Percentiles rank a stretch among this genome's conserved stretches.
Evolutionary conservation across 2,113 vertebrate species (phyloP).

Genomic region (Eptesicus fuscus): DNA sequence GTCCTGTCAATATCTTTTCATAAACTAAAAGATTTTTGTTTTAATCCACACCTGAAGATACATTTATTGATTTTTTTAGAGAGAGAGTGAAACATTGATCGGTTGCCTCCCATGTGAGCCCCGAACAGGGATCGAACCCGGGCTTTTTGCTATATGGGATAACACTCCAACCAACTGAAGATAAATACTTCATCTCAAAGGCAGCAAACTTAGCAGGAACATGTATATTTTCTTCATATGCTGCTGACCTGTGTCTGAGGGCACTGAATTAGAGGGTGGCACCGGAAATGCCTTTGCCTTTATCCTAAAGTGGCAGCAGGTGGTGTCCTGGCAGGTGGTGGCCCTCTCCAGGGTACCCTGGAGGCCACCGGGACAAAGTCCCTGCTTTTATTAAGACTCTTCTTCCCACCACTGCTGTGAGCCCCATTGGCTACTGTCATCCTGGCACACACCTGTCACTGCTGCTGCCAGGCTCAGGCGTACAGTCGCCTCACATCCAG

Average conservation of each 20-base stretch:
- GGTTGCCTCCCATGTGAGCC: neutral
- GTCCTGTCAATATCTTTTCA: neutral
- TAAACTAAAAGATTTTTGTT: neutral
- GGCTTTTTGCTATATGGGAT: neutral
- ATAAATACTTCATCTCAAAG: neutral
- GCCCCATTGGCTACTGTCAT: neutral
- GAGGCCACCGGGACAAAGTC: neutral
- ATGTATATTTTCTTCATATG: fast-evolving
- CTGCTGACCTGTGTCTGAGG: neutral
- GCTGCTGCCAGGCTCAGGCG: fast-evolving
- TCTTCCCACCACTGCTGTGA: neutral
- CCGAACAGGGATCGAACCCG: neutral
- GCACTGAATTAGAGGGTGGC: fast-evolving
- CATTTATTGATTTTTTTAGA: neutral
- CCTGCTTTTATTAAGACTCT: neutral
- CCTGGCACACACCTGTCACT: fast-evolving
- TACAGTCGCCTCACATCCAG: fast-evolving
- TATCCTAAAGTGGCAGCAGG: neutral
- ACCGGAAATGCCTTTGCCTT: neutral
- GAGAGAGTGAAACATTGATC: neutral
- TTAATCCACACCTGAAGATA: neutral
- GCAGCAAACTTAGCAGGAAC: neutral
- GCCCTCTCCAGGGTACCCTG: neutral
- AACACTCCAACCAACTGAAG: neutral
- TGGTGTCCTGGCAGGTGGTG: neutral